These are phyloP conservation scores for Geodia barretti DNA, from an alignment of 37 sponge, comb jelly and placozoan genomes.

Conservation along the genomic window DNA sequence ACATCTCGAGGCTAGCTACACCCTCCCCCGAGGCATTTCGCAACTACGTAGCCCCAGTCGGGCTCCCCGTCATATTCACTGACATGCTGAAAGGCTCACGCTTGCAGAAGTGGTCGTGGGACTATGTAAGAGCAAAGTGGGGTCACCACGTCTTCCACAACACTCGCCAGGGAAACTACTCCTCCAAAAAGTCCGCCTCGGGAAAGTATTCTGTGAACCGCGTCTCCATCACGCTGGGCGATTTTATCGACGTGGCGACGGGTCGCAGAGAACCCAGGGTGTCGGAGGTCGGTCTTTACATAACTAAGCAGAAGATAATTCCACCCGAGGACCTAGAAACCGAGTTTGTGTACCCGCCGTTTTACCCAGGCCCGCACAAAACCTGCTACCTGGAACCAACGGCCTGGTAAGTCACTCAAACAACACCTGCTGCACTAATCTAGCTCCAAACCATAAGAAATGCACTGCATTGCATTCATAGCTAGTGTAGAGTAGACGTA, in stretches of 20 bases:
- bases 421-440: not conserved
- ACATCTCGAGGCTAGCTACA: constrained; percentile 65
- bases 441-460: not conserved
- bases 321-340: constrained; percentile 63
- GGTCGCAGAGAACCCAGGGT: constrained; percentile 54
- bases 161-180: constrained; percentile 80
- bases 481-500: too few species aligned
- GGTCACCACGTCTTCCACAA: constrained; percentile 74
- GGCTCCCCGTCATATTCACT: constrained; percentile 84
- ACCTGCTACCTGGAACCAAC: constrained; percentile 81
- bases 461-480: too few species aligned
- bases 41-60: constrained; percentile 82
- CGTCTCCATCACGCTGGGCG: constrained; percentile 52
- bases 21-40: constrained; percentile 75
- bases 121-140: constrained; percentile 61
- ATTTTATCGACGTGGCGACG: constrained; percentile 86
- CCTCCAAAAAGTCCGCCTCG: constrained; percentile 23
- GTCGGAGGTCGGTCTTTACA: constrained; percentile 74
- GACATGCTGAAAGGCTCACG: constrained; percentile 73
- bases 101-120: constrained; percentile 77
- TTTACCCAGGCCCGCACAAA: constrained; percentile 69
- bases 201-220: constrained; percentile 81
- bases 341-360: constrained; percentile 83
- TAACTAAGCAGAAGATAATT: constrained; percentile 81
- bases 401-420: constrained; percentile 82